Evolutionary conservation across 2,888 invertebrate species (phyloP).

Genomic region (Cybosia mesomella): DNA sequence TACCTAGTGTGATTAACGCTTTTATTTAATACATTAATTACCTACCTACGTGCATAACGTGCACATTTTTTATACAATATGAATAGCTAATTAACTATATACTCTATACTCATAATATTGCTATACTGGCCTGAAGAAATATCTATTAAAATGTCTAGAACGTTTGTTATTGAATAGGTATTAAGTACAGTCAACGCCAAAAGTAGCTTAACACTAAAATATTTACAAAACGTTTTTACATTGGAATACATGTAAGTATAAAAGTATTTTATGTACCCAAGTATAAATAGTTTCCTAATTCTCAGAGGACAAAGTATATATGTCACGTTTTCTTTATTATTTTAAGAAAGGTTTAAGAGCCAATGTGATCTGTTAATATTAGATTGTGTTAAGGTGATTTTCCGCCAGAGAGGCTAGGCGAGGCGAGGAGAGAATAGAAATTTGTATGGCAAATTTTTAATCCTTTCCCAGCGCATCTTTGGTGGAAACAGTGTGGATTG

Average conservation of each 20-base stretch:
- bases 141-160: background rate
- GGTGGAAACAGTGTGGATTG: too few species aligned
- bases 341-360: too few species aligned
- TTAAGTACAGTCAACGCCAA: background rate
- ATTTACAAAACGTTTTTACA: background rate
- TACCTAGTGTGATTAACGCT: background rate
- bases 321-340: too few species aligned
- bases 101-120: background rate
- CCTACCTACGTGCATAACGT: background rate
- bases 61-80: background rate
- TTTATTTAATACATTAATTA: background rate
- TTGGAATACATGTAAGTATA: background rate
- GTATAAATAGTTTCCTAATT: too few species aligned
- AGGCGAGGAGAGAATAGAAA: slow-evolving; percentile 5
- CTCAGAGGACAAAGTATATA: background rate
- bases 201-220: background rate
- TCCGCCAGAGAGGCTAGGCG: background rate
- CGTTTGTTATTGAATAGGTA: background rate
- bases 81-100: background rate
- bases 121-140: background rate
- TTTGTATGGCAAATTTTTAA: slow-evolving; percentile 2
- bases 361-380: too few species aligned
- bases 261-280: background rate
- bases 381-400: background rate
- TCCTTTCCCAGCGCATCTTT: too few species aligned